Conservation (phyloP, 2,113 vertebrate species). For the Pandion haliaetus region DNA sequence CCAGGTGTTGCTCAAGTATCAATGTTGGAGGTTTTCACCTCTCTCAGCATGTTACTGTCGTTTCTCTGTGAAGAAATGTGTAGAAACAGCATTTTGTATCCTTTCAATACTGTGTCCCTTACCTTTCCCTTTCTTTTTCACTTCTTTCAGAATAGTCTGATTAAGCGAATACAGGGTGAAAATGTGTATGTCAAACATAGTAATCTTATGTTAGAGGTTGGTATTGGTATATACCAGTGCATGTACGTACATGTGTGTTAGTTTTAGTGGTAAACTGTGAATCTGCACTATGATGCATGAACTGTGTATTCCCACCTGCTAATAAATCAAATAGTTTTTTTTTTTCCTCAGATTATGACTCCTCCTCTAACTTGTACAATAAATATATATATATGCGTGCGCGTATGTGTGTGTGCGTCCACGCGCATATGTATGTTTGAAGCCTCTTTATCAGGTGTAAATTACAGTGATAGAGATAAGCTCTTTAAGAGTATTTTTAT, state of each 20-base stretch:
- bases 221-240: conserved; percentile 84
- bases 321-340: conserved; percentile 3
- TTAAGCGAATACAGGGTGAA: conserved; percentile 93
- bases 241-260: conserved; percentile 80
- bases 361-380: conserved; percentile 33
- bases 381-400: conserved; percentile 9
- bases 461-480: neutral
- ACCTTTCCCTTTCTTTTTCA: conserved; percentile 78
- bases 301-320: conserved; percentile 67
- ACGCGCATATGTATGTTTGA: conserved; percentile 52
- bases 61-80: conserved; percentile 55
- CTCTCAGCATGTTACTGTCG: conserved; percentile 53
- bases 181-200: conserved; percentile 98
- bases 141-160: conserved; percentile 94
- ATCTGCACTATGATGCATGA: conserved; percentile 74
- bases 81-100: conserved; percentile 63
- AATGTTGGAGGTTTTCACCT: neutral
- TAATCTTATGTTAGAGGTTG: conserved; percentile 99
- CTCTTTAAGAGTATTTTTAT: conserved; percentile 31
- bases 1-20: neutral
- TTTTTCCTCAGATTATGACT: conserved; percentile 6
- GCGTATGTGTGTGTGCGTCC: conserved; percentile 40
- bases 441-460: conserved; percentile 46
- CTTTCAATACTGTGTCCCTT: conserved; percentile 69
- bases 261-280: conserved; percentile 57